Conservation (phyloP, 2,888 invertebrate species). For the Torymus texanus region DNA sequence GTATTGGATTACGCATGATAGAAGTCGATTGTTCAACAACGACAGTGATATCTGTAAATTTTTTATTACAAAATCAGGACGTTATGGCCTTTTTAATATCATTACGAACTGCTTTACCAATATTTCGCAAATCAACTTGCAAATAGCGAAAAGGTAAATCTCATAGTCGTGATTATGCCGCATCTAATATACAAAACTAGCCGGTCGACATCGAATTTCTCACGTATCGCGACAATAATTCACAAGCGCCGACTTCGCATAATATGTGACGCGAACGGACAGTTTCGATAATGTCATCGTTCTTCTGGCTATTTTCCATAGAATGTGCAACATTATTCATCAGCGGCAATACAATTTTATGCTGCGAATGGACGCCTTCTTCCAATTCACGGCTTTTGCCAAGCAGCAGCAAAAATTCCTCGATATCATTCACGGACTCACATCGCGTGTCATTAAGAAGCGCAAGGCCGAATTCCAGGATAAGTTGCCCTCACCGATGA, state of each 20-base stretch:
- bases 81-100: no score
- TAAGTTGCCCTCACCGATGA: slow-evolving; percentile 35
- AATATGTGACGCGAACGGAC: not conserved
- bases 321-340: slow-evolving; percentile 78
- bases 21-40: not conserved
- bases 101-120: no score
- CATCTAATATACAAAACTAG: no score
- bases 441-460: slow-evolving; percentile 72
- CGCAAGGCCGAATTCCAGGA: slow-evolving; percentile 62
- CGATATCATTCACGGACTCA: slow-evolving; percentile 76
- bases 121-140: no score
- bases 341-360: slow-evolving; percentile 76
- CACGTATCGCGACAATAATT: slow-evolving; percentile 28
- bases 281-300: no score
- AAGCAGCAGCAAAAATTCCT: slow-evolving; percentile 75
- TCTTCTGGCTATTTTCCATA: slow-evolving; percentile 58
- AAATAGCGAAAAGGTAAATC: no score
- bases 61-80: no score
- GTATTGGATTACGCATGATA: slow-evolving; percentile 51
- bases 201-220: not conserved
- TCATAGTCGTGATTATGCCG: no score
- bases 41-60: no score
- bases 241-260: not conserved
- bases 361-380: slow-evolving; percentile 75
- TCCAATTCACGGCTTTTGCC: slow-evolving; percentile 75